Percentiles rank a stretch among this genome's conserved stretches.
These are phyloP conservation scores for Agrenia bidenticulata DNA, from an alignment of 2,888 invertebrate genomes.

Conservation along the genomic window DNA sequence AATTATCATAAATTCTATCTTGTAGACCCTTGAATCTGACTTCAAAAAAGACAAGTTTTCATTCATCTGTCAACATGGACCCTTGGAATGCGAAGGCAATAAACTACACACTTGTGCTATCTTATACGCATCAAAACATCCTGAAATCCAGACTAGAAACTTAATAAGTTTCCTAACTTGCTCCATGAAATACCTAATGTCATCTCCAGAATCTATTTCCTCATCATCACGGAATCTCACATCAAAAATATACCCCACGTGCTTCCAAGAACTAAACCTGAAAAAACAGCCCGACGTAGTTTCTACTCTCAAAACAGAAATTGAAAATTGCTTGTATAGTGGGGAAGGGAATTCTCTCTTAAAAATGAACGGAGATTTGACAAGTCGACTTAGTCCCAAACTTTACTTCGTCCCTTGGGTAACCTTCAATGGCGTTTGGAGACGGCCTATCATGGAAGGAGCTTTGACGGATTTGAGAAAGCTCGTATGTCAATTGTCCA, in stretches of 20 bases:
- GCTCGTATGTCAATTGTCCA: conserved; percentile 15
- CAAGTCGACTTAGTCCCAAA: conserved; percentile 11
- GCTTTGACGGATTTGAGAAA: conserved; percentile 11
- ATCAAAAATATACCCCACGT: too few relatives aligned
- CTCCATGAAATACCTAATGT: conserved; percentile 19
- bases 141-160: too few relatives aligned
- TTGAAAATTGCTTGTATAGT: neutral
- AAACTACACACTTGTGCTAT: conserved; percentile 19
- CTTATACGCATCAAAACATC: too few relatives aligned
- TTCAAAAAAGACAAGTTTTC: neutral
- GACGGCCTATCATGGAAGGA: neutral
- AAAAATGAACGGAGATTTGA: conserved; percentile 14
- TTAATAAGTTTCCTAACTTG: conserved; percentile 15
- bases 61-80: conserved; percentile 26
- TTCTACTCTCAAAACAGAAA: neutral
- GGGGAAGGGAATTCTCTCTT: conserved; percentile 8
- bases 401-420: conserved; percentile 25
- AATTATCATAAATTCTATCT: too few relatives aligned
- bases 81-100: conserved; percentile 24
- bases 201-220: too few relatives aligned
- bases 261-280: too few relatives aligned
- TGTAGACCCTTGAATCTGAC: neutral
- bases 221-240: too few relatives aligned
- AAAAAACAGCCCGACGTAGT: too few relatives aligned
- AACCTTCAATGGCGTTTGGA: conserved; percentile 11